Conservation (phyloP, 1,140 invertebrate species). For the Teleogryllus occipitalis region DNA sequence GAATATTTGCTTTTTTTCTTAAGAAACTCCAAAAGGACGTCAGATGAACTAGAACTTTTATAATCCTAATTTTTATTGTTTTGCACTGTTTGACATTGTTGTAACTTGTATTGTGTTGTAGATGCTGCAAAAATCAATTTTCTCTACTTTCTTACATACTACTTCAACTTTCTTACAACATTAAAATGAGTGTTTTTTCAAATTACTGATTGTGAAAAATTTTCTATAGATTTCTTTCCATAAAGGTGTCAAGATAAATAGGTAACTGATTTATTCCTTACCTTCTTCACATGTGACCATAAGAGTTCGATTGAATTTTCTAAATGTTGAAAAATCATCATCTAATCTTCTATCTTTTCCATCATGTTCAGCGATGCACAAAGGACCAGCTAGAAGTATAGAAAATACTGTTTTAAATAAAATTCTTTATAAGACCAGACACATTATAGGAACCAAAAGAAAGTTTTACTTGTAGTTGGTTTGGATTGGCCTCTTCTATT, state of each 20-base stretch:
- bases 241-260: too few species aligned
- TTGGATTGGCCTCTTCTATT: constrained; percentile 67
- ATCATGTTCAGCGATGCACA: constrained; percentile 63
- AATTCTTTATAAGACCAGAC: neutral
- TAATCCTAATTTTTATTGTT: too few species aligned
- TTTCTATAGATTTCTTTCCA: neutral
- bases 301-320: constrained; percentile 72
- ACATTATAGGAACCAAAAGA: neutral
- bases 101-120: too few species aligned
- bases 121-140: too few species aligned
- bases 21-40: too few species aligned
- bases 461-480: constrained; percentile 54
- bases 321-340: constrained; percentile 67
- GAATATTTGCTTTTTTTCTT: too few species aligned
- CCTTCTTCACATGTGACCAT: constrained; percentile 56
- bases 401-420: neutral
- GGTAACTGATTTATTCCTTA: constrained; percentile 23
- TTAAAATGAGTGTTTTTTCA: too few species aligned
- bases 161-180: too few species aligned
- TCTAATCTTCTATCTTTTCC: constrained; percentile 65
- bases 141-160: too few species aligned
- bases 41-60: too few species aligned
- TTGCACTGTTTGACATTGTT: too few species aligned
- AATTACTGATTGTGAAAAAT: too few species aligned
- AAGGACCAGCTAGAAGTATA: constrained; percentile 51